Evolutionary conservation across 2,113 vertebrate species (phyloP).

Genomic region (rat (Rattus norvegicus)): GRCr8 NC_086020.1:226658501-226659000

Average conservation of each 20-base stretch:
- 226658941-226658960: background rate
- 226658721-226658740: background rate
- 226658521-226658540: background rate
- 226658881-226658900: background rate
- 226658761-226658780: background rate
- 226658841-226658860: background rate
- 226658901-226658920: background rate
- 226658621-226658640: conserved; percentile 8
- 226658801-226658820: background rate
- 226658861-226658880: background rate
- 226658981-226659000: background rate
- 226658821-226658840: background rate
- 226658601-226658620: background rate
- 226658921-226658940: background rate
- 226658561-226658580: background rate
- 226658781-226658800: background rate
- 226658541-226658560: background rate
- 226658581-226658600: background rate
- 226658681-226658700: background rate
- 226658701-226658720: background rate
- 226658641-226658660: background rate
- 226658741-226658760: background rate
- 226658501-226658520: background rate
- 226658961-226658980: background rate
- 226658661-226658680: background rate